Evolutionary conservation across 2,113 vertebrate genomes (phyloP).

Genomic region (Okapia johnstoni): DNA sequence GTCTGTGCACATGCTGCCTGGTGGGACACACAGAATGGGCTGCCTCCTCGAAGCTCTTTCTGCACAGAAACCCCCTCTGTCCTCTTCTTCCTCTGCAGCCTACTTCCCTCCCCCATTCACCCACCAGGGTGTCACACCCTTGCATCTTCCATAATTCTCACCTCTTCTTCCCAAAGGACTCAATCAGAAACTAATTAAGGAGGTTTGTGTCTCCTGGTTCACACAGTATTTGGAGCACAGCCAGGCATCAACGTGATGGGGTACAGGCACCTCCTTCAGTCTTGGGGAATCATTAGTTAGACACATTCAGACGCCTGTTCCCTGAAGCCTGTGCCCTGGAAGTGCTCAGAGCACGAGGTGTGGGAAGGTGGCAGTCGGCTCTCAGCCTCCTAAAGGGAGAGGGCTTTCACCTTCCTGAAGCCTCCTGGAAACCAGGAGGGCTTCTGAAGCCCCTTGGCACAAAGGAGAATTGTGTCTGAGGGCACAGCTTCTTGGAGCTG

Average conservation of each 20-base stretch:
- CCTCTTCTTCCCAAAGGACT: constrained; percentile 36
- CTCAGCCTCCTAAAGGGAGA: background rate
- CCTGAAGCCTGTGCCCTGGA: background rate
- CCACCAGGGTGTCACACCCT: constrained; percentile 70
- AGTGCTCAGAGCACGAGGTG: background rate
- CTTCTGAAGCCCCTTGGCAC: background rate
- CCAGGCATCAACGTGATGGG: background rate
- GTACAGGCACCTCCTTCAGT: background rate
- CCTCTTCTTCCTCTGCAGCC: background rate
- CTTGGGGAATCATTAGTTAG: background rate
- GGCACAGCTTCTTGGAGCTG: background rate
- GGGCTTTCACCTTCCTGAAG: background rate
- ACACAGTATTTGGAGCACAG: background rate
- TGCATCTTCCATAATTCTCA: constrained; percentile 45
- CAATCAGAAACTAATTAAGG: constrained; percentile 43
- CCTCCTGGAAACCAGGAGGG: background rate
- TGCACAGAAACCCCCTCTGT: background rate
- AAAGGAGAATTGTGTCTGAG: background rate
- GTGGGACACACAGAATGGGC: background rate
- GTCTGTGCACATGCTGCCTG: background rate
- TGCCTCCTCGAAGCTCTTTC: background rate
- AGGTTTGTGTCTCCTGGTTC: background rate
- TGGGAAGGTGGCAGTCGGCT: background rate
- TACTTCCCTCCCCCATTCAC: background rate
- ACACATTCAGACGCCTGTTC: background rate